phyloP scores from a whole-genome alignment of 2,113 vertebrate species.

The Isurus oxyrinchus region DNA sequence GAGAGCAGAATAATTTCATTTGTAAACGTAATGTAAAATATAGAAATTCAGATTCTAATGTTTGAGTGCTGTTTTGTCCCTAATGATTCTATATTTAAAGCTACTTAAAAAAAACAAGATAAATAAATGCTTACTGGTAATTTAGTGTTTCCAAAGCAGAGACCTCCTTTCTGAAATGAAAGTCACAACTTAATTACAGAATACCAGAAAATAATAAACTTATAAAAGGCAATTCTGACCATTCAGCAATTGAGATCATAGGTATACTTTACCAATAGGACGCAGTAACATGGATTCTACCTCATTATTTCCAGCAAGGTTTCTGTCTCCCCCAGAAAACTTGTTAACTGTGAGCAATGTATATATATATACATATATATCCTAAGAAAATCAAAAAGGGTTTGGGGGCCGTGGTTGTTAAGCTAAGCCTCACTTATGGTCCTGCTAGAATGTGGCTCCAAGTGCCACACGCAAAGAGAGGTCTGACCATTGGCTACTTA shows the following conservation, averaged over 20 bases:
- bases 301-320: neutral
- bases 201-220: neutral
- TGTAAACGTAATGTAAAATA: neutral
- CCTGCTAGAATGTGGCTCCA: neutral
- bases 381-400: neutral
- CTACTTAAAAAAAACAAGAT: neutral
- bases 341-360: neutral
- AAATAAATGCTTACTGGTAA: slow-evolving; percentile 8
- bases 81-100: neutral
- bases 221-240: neutral
- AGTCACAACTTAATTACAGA: slow-evolving; percentile 1
- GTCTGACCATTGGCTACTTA: neutral
- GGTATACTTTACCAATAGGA: neutral
- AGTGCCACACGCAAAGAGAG: neutral
- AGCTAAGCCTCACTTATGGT: neutral
- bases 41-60: neutral
- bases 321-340: neutral
- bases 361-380: neutral
- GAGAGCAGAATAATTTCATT: neutral
- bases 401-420: neutral
- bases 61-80: neutral
- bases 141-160: slow-evolving; percentile 39
- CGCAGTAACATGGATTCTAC: neutral
- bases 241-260: neutral
- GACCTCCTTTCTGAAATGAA: slow-evolving; percentile 41